Base-by-base conservation (phyloP, 1,140 invertebrate genomes). In the Cardiocondyla obscurior region DNA sequence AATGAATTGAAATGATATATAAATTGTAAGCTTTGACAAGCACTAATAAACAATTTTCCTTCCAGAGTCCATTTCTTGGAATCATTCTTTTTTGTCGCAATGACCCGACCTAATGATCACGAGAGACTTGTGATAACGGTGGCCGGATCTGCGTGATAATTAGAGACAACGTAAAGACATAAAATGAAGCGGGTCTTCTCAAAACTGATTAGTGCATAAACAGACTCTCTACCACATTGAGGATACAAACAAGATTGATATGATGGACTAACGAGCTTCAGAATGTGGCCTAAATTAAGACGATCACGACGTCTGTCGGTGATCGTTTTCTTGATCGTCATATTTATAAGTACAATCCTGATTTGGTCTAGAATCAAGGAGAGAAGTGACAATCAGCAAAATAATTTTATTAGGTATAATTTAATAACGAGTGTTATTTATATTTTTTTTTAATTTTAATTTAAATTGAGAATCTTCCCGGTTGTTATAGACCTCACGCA, bases 241-340 rank as follows among this genome's bases (percentile, higher is more conserved):
- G 28, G 19, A 88, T 65, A 55, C 70, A 70, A 85, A 79, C 16
- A 16, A 16, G 44, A 51, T 19, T 58, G 44, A 73, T 73, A 70
- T 39, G 6, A 51, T 65, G 82, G 62, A 64, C 73, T 58, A 60
- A 83, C 33, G 14, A 55, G 25, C 16, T 53, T 28, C 51, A 89
- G 42, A 64, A 93, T 93, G 92, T 92, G 91, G 91, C 91, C 91
- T 42, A 89, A 89, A 86, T 83, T 90, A 30, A 92, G 85, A 85
- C 91, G 72, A 87, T 49, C 90, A 25, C 89, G 86, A 53, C 91
- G 92, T 1, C 57, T 82, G n/a, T 91, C 89, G 89, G 64, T 65
- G 19, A 57, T 91, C n/a, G 3, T 81, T 19, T 79, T 93, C 25
- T 44, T 79, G 3, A 69, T 89, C 6, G 33, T 55, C 3, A 3